phyloP scores from a whole-genome alignment of 1,140 invertebrate genomes.

The Brachionus manjavacas region DNA sequence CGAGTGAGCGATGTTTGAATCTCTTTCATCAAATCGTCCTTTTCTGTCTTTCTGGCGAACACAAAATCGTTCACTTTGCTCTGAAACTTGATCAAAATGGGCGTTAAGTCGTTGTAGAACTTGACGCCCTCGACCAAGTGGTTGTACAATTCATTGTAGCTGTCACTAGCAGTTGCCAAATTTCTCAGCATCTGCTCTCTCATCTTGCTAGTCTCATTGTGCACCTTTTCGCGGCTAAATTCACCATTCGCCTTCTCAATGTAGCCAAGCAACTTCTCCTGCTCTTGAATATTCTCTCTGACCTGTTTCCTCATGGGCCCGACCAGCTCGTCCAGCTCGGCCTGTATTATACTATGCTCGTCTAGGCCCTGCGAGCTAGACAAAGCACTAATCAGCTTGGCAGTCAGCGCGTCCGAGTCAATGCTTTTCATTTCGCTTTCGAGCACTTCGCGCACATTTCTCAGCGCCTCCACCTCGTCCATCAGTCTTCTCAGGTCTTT shows the following conservation, averaged over 20 bases:
- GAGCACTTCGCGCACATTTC: constrained; percentile 79
- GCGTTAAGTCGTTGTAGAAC: constrained; percentile 96
- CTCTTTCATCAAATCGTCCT: constrained; percentile 79
- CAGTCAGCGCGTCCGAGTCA: constrained; percentile 69
- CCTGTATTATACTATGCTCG: constrained; percentile 73
- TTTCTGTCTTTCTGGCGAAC: constrained; percentile 96
- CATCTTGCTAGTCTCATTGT: constrained; percentile 57
- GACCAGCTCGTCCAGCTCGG: constrained; percentile 72
- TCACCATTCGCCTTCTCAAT: constrained; percentile 71
- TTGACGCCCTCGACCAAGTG: constrained; percentile 88
- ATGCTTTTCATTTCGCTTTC: constrained; percentile 79
- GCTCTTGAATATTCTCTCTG: constrained; percentile 68
- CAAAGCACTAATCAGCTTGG: constrained; percentile 72
- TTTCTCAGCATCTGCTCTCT: constrained; percentile 77
- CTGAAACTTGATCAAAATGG: constrained; percentile 87
- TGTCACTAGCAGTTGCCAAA: constrained; percentile 80
- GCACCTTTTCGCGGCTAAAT: constrained; percentile 69
- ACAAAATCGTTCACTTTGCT: constrained; percentile 96
- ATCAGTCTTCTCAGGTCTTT: constrained; percentile 71
- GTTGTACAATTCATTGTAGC: constrained; percentile 78
- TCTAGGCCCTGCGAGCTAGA: constrained; percentile 77
- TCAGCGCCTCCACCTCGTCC: constrained; percentile 79
- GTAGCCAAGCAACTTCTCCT: constrained; percentile 70
- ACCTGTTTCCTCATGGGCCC: constrained; percentile 73
- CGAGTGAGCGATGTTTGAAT: constrained; percentile 49